Conservation (phyloP, 2,888 invertebrate species). For the Parnassius smintheus region DNA sequence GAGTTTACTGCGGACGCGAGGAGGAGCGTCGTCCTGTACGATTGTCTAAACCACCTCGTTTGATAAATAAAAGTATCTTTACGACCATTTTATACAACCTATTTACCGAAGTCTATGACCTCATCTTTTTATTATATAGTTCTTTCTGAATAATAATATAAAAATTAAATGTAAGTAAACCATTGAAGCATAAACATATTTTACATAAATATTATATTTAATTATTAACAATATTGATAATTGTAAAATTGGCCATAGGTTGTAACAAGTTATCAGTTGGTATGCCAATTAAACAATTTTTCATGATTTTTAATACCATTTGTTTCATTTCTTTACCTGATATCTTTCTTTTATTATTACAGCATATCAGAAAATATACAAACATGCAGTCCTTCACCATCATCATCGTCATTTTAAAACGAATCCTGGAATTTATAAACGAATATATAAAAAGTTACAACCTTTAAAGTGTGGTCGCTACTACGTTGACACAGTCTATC, state of each 20-base stretch:
- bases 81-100: slow-evolving; percentile 66
- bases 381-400: no score
- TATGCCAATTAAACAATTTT: slow-evolving; percentile 81
- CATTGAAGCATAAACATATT: slow-evolving; percentile 80
- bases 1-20: slow-evolving; percentile 56
- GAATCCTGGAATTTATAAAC: no score
- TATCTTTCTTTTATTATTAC: no score
- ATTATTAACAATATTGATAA: slow-evolving; percentile 80
- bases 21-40: slow-evolving; percentile 39
- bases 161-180: slow-evolving; percentile 79
- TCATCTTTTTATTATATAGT: slow-evolving; percentile 59
- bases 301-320: slow-evolving; percentile 74
- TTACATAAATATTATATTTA: slow-evolving; percentile 81
- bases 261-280: slow-evolving; percentile 80
- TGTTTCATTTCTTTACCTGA: slow-evolving; percentile 55
- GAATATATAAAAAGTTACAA: no score
- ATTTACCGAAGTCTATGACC: slow-evolving; percentile 71
- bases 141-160: slow-evolving; percentile 77
- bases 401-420: no score
- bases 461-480: no score
- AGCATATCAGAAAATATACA: no score
- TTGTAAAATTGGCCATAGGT: slow-evolving; percentile 81
- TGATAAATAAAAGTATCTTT: slow-evolving; percentile 39
- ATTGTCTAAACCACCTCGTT: slow-evolving; percentile 43
- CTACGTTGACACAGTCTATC: no score